phyloP scores from a whole-genome alignment of 1,140 invertebrate species.

The Zeugodacus cucurbitae region DNA sequence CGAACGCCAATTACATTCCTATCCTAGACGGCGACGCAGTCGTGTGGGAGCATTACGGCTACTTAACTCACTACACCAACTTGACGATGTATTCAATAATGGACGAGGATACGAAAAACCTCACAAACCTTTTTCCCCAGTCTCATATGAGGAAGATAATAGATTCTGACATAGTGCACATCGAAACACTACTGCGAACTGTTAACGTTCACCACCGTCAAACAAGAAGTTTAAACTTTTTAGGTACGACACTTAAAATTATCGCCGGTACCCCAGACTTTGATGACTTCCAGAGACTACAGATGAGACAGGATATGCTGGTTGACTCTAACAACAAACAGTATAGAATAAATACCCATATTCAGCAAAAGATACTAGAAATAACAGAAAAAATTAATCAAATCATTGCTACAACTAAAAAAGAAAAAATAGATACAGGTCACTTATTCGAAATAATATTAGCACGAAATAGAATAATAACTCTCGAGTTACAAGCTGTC shows the following conservation, averaged over 20 bases:
- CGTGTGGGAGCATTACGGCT: conserved; percentile 37
- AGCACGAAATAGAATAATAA: conserved; percentile 5
- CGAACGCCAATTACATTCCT: background rate
- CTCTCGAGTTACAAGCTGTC: background rate
- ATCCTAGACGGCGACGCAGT: conserved; percentile 20
- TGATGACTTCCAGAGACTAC: too few species aligned
- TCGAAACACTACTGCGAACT: conserved; percentile 33
- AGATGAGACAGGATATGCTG: background rate
- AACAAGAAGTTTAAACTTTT: conserved; percentile 42
- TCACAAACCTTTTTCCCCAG: conserved; percentile 41
- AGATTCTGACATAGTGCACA: conserved; percentile 18
- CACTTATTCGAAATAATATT: background rate
- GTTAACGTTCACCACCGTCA: conserved; percentile 34
- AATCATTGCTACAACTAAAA: too few species aligned
- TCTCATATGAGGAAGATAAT: conserved; percentile 45
- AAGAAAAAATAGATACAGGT: background rate
- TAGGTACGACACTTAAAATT: too few species aligned
- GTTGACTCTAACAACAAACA: background rate
- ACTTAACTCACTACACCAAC: conserved; percentile 43
- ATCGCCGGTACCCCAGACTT: too few species aligned
- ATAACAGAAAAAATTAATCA: too few species aligned
- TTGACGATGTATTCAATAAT: conserved; percentile 41
- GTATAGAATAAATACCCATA: background rate
- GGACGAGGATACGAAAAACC: conserved; percentile 39
- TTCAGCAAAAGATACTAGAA: conserved; percentile 4